Evolutionary conservation across 2,113 vertebrate genomes (phyloP).

Genomic region (Chamaetylas fuelleborni): DNA sequence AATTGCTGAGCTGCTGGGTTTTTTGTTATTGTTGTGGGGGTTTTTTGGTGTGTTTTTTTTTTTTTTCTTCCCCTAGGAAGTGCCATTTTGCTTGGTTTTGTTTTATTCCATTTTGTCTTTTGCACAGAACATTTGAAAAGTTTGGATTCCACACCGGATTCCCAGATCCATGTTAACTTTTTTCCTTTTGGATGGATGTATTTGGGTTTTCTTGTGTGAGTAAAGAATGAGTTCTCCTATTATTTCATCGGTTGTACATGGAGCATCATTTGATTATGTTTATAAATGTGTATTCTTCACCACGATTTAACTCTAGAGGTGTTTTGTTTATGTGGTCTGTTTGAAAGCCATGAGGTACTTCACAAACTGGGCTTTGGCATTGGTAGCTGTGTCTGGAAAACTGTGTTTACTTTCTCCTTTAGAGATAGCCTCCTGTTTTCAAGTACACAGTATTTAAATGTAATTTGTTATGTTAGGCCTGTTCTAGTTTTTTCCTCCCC

Average conservation of each 20-base stretch:
- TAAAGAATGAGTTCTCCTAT: not conserved
- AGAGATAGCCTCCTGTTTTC: not conserved
- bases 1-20: not conserved
- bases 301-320: not conserved
- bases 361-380: not conserved
- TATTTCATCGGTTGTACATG: not conserved
- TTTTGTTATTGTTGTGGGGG: too few relatives aligned
- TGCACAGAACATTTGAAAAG: not conserved
- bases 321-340: not conserved
- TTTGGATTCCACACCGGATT: not conserved
- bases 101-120: not conserved
- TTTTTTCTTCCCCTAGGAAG: not conserved
- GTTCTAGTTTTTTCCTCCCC: not conserved
- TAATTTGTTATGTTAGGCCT: not conserved
- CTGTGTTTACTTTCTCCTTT: not conserved
- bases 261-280: fast-evolving
- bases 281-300: not conserved
- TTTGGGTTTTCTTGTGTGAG: fast-evolving
- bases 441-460: not conserved
- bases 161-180: not conserved
- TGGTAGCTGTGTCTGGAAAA: not conserved
- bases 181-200: not conserved
- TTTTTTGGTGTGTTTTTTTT: too few relatives aligned
- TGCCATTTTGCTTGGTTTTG: not conserved
- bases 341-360: not conserved